Percentiles rank a stretch among this genome's conserved stretches.
phyloP scores from a whole-genome alignment of 2,888 invertebrate species.

The Metacarcinus magister region DNA sequence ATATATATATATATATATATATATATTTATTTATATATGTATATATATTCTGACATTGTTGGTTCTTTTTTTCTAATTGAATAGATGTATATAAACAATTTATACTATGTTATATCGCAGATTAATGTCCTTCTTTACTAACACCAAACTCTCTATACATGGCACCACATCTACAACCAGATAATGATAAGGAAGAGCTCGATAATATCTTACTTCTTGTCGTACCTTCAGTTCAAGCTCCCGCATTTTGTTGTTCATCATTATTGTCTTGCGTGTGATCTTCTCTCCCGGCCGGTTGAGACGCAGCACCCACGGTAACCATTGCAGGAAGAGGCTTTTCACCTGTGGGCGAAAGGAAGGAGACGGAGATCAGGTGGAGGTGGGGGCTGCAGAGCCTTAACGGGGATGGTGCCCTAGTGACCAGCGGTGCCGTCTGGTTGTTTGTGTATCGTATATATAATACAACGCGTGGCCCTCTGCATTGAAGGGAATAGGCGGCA shows the following conservation, averaged over 20 bases:
- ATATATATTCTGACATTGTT: background rate
- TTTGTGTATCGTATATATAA: background rate
- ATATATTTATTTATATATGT: background rate
- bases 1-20: background rate
- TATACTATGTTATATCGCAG: conserved; percentile 26
- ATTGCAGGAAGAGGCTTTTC: conserved; percentile 96
- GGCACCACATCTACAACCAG: conserved; percentile 53
- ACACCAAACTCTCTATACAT: conserved; percentile 49
- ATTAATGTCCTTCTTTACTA: conserved; percentile 16
- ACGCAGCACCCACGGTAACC: conserved; percentile 98
- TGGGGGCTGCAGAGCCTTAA: background rate
- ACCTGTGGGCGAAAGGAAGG: conserved; percentile 88
- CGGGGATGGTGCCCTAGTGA: background rate
- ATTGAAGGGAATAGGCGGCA: background rate
- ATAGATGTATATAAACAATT: conserved; percentile 29
- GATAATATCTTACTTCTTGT: conserved; percentile 68
- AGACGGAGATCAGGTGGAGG: background rate
- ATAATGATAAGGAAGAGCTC: conserved; percentile 14
- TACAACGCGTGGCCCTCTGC: background rate
- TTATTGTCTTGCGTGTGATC: conserved; percentile 94
- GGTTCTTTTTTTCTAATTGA: background rate
- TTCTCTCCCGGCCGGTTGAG: conserved; percentile 98
- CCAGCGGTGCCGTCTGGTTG: background rate
- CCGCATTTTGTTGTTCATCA: conserved; percentile 95
- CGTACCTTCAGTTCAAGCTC: conserved; percentile 92